Base-by-base conservation (phyloP, 2,797 vertebrate species). In the Pseudochirops corinnae region DNA sequence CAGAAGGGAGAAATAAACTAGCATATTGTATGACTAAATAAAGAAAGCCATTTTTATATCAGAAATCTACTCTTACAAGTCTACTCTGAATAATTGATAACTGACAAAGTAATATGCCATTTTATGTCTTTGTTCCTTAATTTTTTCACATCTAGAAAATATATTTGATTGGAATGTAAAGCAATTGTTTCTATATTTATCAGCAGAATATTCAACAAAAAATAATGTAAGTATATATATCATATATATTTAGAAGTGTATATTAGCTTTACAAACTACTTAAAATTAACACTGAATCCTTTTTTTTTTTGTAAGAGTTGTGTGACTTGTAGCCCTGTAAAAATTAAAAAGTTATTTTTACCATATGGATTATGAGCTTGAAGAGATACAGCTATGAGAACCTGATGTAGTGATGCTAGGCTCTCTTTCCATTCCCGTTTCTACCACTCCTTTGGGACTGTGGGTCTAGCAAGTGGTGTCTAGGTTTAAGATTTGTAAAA, bases 81-180 rank as follows among this genome's bases (percentile, higher is more conserved):
- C 39, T 74, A 9, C 18, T 50, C 9, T 50, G 74, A 87, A 50
- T 46, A 87, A 87, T 26, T 87, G 74, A 46, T 46, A 46, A 87
- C 21, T 87, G 24, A 87, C 39, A 46, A 93, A 94, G 90, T 91
- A 93, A 12, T 91, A 0, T 94, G 14, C 56, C 92, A 21, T 91
- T 90, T 92, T 62, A 93, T 94, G 91, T 94, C 3, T 94, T 92
- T 93, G 87, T 97, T 98, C 98, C 99, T 99, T 99, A 99, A 99
- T 98, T 93, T 12, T 6, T 60, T 58, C 98, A 99, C 99, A 99
- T 99, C 98, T 99, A 98, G 99, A 99, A 98, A 99, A 99, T 92
- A 99, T 99, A 98, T 99, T 99, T 98, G 99, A 99, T 98, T 99
- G 99, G 99, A 99, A 99, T 82, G 99, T 99, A 50, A 99, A 99